A percentile compares a stretch with the other conserved stretches of the same genome.
Evolutionary conservation across 2,888 invertebrate genomes (phyloP).

Genomic region (Eumerus sabulonum): DNA sequence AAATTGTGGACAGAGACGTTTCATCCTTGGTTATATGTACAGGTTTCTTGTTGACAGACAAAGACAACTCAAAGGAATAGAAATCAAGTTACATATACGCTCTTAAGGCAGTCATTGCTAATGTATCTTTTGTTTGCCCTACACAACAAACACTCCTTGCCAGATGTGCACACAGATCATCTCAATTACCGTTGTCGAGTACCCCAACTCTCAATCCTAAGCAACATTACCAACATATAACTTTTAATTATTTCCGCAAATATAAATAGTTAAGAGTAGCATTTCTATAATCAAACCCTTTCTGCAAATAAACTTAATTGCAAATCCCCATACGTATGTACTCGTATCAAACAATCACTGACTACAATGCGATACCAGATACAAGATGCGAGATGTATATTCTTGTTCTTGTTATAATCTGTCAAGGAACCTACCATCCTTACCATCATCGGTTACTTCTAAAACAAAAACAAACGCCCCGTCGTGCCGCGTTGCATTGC

Average conservation of each 20-base stretch:
- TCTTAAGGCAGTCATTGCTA: too few species aligned
- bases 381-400: too few species aligned
- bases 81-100: too few species aligned
- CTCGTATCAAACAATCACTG: background rate
- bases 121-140: too few species aligned
- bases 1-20: too few species aligned
- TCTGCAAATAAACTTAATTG: conserved; percentile 62
- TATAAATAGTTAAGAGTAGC: conserved; percentile 53
- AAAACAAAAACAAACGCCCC: conserved; percentile 45
- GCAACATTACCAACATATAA: conserved; percentile 5
- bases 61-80: too few species aligned
- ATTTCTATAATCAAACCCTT: conserved; percentile 55
- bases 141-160: too few species aligned
- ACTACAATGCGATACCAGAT: background rate
- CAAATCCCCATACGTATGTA: conserved; percentile 40
- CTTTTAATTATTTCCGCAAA: conserved; percentile 66
- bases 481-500: conserved; percentile 11
- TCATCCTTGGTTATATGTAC: too few species aligned
- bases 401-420: conserved; percentile 31
- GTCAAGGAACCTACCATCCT: conserved; percentile 41
- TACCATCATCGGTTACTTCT: conserved; percentile 54
- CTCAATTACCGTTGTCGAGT: too few species aligned
- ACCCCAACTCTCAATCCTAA: too few species aligned
- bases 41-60: too few species aligned
- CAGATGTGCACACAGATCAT: too few species aligned